Evolutionary conservation across 2,797 vertebrate species (phyloP).

Genomic region (Spatula versicolor): DNA sequence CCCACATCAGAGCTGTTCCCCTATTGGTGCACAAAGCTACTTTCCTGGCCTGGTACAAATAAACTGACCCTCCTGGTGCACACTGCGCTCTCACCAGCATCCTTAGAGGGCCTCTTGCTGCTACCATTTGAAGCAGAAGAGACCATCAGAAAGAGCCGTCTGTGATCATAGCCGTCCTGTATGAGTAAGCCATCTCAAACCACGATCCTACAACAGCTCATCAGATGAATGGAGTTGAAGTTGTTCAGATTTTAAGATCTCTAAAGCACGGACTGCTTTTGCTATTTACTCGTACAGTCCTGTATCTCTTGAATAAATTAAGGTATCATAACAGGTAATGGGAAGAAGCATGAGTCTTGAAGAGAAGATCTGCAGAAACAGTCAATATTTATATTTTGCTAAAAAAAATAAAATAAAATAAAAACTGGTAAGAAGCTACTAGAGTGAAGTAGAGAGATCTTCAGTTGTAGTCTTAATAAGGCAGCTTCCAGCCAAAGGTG

Average conservation of each 20-base stretch:
- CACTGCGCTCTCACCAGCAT: background rate
- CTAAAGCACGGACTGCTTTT: background rate
- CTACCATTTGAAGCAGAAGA: background rate
- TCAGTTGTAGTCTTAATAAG: background rate
- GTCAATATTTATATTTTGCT: background rate
- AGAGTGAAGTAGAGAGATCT: background rate
- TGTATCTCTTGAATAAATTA: background rate
- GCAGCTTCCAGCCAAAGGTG: background rate
- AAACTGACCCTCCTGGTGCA: background rate
- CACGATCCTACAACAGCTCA: background rate
- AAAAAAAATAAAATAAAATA: background rate
- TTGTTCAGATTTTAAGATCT: background rate
- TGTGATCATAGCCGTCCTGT: background rate
- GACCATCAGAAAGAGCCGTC: background rate
- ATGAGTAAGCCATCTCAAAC: background rate
- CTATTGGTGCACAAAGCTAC: background rate
- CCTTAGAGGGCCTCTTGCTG: background rate
- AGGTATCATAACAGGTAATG: background rate
- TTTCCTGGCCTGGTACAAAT: background rate
- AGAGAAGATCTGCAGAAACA: background rate
- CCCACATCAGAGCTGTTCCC: background rate
- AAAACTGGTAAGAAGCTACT: background rate
- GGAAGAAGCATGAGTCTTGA: background rate
- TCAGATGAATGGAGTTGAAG: background rate
- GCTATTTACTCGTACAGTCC: background rate